phyloP scores from a whole-genome alignment of 1,140 invertebrate genomes.

The Condylostylus longicornis region DNA sequence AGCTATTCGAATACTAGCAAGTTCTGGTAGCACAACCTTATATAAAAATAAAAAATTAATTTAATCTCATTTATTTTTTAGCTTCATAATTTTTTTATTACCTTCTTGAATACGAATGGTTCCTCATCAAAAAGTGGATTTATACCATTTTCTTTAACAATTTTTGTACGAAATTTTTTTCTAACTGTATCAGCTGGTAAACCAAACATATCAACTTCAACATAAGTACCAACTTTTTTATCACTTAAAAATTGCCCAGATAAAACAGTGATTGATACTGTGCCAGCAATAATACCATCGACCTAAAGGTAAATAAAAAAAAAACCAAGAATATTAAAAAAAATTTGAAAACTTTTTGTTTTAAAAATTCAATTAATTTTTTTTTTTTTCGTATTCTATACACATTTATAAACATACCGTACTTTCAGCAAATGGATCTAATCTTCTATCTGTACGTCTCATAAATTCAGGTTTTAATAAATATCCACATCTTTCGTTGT shows the following conservation, averaged over 20 bases:
- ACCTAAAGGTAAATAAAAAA: slow-evolving; percentile 8
- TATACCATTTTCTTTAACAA: slow-evolving; percentile 87
- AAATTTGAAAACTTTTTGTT: no score
- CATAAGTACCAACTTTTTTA: slow-evolving; percentile 89
- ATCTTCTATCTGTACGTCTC: slow-evolving; percentile 78
- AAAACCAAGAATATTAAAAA: neutral
- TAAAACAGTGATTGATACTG: slow-evolving; percentile 78
- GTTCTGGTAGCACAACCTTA: slow-evolving; percentile 89
- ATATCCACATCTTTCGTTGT: slow-evolving; percentile 91
- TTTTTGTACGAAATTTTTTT: slow-evolving; percentile 89
- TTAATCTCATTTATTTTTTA: no score
- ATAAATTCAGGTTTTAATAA: slow-evolving; percentile 97
- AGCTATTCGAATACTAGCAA: slow-evolving; percentile 87
- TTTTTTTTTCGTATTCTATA: neutral
- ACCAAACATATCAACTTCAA: slow-evolving; percentile 99
- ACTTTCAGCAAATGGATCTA: slow-evolving; percentile 98
- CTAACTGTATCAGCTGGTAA: slow-evolving; percentile 94
- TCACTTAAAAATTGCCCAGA: slow-evolving; percentile 91
- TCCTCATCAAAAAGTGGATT: slow-evolving; percentile 94
- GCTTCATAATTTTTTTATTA: slow-evolving; percentile 32
- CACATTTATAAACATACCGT: slow-evolving; percentile 46
- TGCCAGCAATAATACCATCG: slow-evolving; percentile 97
- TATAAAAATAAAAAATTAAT: slow-evolving; percentile 11
- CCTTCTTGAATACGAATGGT: slow-evolving; percentile 96
- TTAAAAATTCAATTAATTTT: no score